Evolutionary conservation across 1,140 invertebrate species (phyloP).

Genomic region (Subanguina moxae): DNA sequence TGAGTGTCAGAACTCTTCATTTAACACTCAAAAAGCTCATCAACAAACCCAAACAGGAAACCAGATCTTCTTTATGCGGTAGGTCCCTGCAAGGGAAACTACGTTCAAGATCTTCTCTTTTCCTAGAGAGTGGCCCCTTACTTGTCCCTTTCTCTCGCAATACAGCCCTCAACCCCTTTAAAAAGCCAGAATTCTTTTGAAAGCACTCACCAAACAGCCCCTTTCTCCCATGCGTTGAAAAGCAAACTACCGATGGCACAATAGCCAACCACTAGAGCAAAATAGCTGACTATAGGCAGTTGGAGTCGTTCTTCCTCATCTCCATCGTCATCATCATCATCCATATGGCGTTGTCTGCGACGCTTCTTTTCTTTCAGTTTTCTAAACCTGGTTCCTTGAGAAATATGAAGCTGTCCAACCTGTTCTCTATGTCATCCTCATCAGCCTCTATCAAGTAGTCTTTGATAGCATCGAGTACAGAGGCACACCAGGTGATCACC

Average conservation of each 20-base stretch:
- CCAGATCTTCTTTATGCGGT: too few relatives aligned
- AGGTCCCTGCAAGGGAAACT: too few relatives aligned
- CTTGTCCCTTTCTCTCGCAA: too few relatives aligned
- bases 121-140: too few relatives aligned
- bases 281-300: conserved; percentile 57
- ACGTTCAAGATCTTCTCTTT: too few relatives aligned
- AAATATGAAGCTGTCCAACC: conserved; percentile 31
- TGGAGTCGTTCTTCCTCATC: conserved; percentile 58
- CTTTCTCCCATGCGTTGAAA: conserved; percentile 57
- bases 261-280: conserved; percentile 57
- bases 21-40: too few relatives aligned
- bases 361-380: conserved; percentile 37
- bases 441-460: conserved; percentile 51
- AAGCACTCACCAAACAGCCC: conserved; percentile 39
- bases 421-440: conserved; percentile 57
- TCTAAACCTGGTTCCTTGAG: conserved; percentile 4
- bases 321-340: conserved; percentile 31
- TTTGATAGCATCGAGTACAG: conserved; percentile 48
- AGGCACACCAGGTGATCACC: conserved; percentile 47
- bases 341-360: conserved; percentile 23
- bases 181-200: conserved; percentile 18
- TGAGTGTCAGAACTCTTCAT: background rate
- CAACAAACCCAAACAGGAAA: too few relatives aligned
- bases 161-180: background rate
- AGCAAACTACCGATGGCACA: conserved; percentile 58